Evolutionary conservation across 2,797 vertebrate species (phyloP), one percentile per base, ranked within the genome.

Genomic region (Myotis vivesi): DNA sequence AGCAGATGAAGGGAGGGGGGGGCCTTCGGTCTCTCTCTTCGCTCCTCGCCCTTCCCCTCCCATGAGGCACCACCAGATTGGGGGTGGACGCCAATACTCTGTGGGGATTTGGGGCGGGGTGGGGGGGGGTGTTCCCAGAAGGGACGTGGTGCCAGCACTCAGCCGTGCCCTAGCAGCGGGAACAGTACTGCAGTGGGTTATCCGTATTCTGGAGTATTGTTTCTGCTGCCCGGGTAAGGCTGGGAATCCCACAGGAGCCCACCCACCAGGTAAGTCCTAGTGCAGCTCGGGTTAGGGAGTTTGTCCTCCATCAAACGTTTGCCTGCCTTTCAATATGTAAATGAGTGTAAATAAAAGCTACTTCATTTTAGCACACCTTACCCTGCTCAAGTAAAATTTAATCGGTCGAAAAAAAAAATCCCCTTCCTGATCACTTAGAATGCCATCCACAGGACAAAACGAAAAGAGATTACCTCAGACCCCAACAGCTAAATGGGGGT

Each of bases 91-190:
- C 44, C 66, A 10, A 10, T 44, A 13, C 68, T 13, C 0, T 19
- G 16, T 28, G 3, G 30, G 28, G 55, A 20, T 2, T 57, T 44
- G 68, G 64, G 53, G 22, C 11, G 36, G 66, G 41, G 23, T 8
- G 15, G 25, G 81, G 3, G 49, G 25, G 22, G 19, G 38, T 4
- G 5, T 38, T 0, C 53, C 66, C 7, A 69, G 59, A 19, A 85
- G 22, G 64, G 46, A 83, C 13, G 7, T 5, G 8, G 69, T 77
- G 88, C 20, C 72, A 17, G 11, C 73, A 46, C 97, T 81, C 96
- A 89, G 96, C 41, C 84, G 89, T 97, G 97, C 96, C 93, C 95
- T 97, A 97, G 97, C 97, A 97, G 97, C 97, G 96, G 94, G 89
- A 97, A 97, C 96, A 97, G 94, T 97, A 97, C 95, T 97, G 96